Evolutionary conservation across 2,797 vertebrate genomes (phyloP).

Genomic region (Leucoraja ocellata): DNA sequence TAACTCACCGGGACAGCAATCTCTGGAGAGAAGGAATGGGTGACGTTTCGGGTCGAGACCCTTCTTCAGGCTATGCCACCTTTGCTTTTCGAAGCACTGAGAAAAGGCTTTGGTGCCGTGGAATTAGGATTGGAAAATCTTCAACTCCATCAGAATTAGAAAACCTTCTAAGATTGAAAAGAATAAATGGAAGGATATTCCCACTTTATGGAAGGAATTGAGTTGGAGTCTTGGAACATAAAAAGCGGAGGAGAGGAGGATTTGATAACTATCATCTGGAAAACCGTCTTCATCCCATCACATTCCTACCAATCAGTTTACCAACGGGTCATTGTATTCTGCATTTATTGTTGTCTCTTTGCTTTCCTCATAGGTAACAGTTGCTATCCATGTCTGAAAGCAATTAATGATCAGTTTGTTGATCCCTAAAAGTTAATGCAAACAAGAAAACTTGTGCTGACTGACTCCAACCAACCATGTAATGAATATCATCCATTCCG

Average conservation of each 20-base stretch:
- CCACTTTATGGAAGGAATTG: neutral
- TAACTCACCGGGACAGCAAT: no score
- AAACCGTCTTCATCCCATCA: neutral
- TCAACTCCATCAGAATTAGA: neutral
- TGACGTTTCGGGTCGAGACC: no score
- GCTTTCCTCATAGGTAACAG: neutral
- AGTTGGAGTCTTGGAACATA: neutral
- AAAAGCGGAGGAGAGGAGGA: no score
- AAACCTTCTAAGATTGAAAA: neutral
- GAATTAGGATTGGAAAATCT: neutral
- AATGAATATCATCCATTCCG: no score
- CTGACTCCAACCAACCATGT: no score
- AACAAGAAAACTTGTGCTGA: neutral
- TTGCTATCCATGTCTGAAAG: neutral
- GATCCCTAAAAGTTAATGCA: neutral
- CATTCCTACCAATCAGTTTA: neutral
- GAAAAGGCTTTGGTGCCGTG: neutral
- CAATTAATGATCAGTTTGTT: neutral
- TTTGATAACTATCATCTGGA: neutral
- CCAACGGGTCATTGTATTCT: neutral
- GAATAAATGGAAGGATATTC: neutral
- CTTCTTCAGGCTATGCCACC: no score
- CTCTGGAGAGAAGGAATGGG: no score
- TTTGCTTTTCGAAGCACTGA: neutral
- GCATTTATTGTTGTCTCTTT: neutral